phyloP scores from a whole-genome alignment of 2,797 vertebrate genomes.

The Anomalospiza imberbis region DNA sequence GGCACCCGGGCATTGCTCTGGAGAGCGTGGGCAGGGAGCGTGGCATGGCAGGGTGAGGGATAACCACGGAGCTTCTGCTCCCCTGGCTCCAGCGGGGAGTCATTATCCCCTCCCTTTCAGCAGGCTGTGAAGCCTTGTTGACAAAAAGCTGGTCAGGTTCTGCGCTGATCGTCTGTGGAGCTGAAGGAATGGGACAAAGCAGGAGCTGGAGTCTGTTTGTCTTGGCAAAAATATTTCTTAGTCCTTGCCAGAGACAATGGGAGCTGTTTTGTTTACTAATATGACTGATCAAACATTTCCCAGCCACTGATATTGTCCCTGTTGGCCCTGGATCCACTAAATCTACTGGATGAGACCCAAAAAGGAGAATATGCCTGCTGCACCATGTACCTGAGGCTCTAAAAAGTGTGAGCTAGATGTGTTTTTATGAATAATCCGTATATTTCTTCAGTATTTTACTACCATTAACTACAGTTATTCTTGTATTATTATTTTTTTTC shows the following conservation, averaged over 20 bases:
- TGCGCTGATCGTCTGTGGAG: neutral
- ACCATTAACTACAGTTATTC: slow-evolving; percentile 42
- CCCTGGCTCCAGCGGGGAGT: neutral
- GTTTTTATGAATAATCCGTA: slow-evolving; percentile 3
- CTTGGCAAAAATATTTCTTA: neutral
- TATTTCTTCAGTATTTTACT: slow-evolving; percentile 32
- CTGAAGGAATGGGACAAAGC: neutral
- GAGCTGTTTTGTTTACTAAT: neutral
- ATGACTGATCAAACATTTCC: neutral
- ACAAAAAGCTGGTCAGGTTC: neutral
- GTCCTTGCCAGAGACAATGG: neutral
- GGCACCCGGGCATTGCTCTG: neutral
- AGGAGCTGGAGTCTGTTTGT: neutral
- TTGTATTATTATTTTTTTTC: slow-evolving; percentile 47
- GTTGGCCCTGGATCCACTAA: neutral
- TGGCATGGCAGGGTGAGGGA: neutral
- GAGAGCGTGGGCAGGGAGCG: neutral
- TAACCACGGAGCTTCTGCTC: neutral
- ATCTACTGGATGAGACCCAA: neutral
- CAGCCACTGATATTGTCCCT: neutral
- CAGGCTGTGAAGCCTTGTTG: neutral
- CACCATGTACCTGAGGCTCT: neutral
- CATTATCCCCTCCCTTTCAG: neutral
- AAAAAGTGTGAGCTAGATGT: neutral
- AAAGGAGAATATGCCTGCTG: neutral